Base-by-base conservation (phyloP, 2,797 vertebrate genomes). In the Salarias fasciatus region DNA sequence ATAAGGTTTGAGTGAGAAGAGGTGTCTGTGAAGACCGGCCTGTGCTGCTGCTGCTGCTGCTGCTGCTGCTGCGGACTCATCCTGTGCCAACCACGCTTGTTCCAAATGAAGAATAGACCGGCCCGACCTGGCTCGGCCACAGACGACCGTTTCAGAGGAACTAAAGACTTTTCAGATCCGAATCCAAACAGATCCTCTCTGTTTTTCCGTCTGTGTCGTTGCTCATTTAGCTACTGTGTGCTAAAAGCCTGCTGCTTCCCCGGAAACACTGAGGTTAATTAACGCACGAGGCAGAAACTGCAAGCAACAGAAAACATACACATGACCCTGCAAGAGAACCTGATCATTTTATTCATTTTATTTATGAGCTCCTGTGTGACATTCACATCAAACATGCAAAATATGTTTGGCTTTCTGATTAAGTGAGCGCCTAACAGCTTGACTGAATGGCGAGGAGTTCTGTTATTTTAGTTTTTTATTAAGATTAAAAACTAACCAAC, bases 31-130 rank as follows among this genome's bases (percentile, higher is more conserved):
- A 80, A 74, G 72, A 48, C 31, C 18, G 72, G 61, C 59, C 11
- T 11, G 38, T 4, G 38, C 18, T 24, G 18, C 18, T n/a, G 36
- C 10, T 35, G 37, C 5, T 5, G 37, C 14, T 3, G 72, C 55
- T 49, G 45, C 18, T 47, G 69, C 47, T 63, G 41, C 38, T 24
- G 67, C 36, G 37, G 56, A 73, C 66, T 64, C 29, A 62, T 69
- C 64, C 67, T 30, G 53, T 78, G 82, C 65, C 72, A 87, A 58
- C 57, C 50, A 13, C 52, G 36, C 64, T 66, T 66, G 79, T 75
- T 82, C 64, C 83, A 82, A 87, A 88, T 82, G 77, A 84, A 86
- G 74, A 83, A 72, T 29, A 35, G 58, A 56, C 55, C 18, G 18
- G 18, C 18, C 24, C 18, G 18, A 24, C 18, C 18, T 57, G 52